Evolutionary conservation across 2,888 invertebrate species (phyloP), one percentile per base, ranked within the genome.

Genomic region (Artemia sinica): DNA sequence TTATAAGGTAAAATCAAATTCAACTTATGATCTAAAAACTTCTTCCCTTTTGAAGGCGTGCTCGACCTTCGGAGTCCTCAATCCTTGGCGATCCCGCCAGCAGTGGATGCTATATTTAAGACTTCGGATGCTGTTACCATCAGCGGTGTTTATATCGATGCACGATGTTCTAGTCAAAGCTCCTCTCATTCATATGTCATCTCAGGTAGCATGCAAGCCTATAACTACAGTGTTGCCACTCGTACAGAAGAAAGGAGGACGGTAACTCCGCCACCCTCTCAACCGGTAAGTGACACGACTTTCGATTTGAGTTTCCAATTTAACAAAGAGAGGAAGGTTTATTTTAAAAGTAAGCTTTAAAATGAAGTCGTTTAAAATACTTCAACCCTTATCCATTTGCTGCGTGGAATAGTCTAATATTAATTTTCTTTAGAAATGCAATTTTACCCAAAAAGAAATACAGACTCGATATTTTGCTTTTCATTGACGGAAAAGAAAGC

Each of bases 61-160:
- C 58, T 58, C 58, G 58, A 58, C 58, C 58, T 58, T n/a, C 58
- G 58, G n/a, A 58, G 58, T 58, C 8, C 58, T 58, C 58, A 58
- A 18, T 18, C 58, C 58, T 18, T 58, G 58, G 18, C 58, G 8
- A 58, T 58, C 58, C 58, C 58, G 14, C 58, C 58, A 14, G 58
- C 58, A 8, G 58, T 58, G 14, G 58, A 58, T 10, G 58, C 58
- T 58, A 14, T 58, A 18, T 18, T 58, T n/a, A 58, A 58, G 58
- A 58, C 7, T 18, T 58, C 58, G 10, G 58, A 58, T 58, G 58
- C 58, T 58, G 58, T 58, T 18, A 58, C 58, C 11, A 58, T 58
- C 58, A 58, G 58, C 58, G 58, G 58, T 18, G 58, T 58, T 8
- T 58, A 58, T 18, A 58, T 58, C 58, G 58, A 58, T 18, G 58